These are phyloP conservation scores for Capitulum mitella DNA, from an alignment of 2,888 invertebrate genomes.

Conservation along the genomic window DNA sequence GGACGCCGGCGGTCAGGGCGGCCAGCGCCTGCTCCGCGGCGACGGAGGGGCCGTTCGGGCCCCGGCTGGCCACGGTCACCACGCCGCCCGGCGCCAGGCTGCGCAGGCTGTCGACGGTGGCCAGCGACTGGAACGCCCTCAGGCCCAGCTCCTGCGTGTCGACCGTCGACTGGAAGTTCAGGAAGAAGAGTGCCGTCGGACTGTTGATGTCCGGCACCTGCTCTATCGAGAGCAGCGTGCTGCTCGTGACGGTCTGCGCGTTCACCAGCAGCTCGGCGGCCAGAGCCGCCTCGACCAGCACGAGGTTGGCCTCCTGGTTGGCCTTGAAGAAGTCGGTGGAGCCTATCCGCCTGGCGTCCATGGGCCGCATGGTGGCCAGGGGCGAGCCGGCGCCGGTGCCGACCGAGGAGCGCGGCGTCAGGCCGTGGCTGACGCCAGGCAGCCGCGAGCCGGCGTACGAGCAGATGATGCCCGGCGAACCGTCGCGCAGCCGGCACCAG, in stretches of 20 bases:
- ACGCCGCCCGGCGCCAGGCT: background rate
- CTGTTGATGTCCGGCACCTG: background rate
- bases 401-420: background rate
- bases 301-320: background rate
- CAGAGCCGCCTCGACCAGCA: background rate
- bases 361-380: background rate
- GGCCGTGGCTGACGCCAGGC: background rate
- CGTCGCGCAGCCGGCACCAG: background rate
- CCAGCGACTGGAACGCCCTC: background rate
- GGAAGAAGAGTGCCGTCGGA: background rate
- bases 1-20: background rate
- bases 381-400: background rate
- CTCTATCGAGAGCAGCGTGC: background rate
- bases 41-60: no score
- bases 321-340: background rate
- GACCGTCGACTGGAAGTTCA: background rate
- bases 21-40: background rate
- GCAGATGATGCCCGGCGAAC: background rate
- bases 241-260: background rate
- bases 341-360: background rate
- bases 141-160: background rate
- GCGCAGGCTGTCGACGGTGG: background rate
- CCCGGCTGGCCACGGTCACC: no score
- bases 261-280: no score
- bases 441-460: background rate